Evolutionary conservation across 1,140 invertebrate genomes (phyloP).

Genomic region (Platyscapa corneri): DNA sequence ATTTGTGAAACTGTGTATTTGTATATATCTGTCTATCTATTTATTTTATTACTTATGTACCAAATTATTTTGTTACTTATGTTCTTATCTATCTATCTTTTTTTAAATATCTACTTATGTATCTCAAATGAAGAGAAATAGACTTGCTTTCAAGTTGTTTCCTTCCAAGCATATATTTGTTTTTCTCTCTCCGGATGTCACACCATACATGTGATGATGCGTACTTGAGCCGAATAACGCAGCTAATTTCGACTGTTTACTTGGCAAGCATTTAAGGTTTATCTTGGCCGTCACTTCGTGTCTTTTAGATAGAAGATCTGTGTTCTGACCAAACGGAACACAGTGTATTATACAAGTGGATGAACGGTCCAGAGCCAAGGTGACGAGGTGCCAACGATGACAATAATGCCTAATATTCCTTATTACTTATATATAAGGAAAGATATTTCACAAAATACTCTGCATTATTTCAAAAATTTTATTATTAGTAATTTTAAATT

Average conservation of each 20-base stretch:
- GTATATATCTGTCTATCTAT: no score
- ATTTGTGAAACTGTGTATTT: no score
- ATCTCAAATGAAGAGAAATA: not conserved
- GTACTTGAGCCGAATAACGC: slow-evolving; percentile 62
- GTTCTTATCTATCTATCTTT: no score
- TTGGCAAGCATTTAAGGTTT: slow-evolving; percentile 75
- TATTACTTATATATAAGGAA: not conserved
- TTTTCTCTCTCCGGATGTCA: not conserved
- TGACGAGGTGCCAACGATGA: slow-evolving; percentile 4
- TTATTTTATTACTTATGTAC: no score
- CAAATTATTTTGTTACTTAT: no score
- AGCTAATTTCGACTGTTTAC: slow-evolving; percentile 74
- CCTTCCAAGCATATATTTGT: not conserved
- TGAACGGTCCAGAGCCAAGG: not conserved
- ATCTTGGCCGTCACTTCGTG: slow-evolving; percentile 73
- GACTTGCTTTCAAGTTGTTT: not conserved
- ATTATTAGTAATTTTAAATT: not conserved
- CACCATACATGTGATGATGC: not conserved
- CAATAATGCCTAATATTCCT: not conserved
- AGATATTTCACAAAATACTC: not conserved
- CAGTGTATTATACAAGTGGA: not conserved
- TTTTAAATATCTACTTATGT: not conserved
- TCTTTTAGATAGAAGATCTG: slow-evolving; percentile 75
- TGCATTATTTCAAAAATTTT: not conserved
- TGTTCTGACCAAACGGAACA: slow-evolving; percentile 72